A percentile compares a stretch with the other conserved stretches of the same genome.
Conservation (phyloP, 2,888 invertebrate species). For the Zhuqinia jingwanae region DNA sequence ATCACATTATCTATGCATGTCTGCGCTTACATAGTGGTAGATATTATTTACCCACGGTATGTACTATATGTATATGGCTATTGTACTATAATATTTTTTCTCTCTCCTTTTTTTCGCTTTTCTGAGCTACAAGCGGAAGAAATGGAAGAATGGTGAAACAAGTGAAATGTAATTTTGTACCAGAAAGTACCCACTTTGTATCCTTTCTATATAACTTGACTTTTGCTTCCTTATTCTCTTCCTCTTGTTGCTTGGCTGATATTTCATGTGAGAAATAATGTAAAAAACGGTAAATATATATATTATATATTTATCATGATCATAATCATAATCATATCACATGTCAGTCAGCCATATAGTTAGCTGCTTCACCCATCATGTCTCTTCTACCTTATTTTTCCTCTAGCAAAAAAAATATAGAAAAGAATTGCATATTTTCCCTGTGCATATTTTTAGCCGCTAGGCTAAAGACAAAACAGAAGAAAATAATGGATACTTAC, state of each 20-base stretch:
- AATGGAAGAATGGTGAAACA: not conserved
- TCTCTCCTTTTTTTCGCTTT: no score
- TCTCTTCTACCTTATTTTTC: not conserved
- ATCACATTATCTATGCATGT: no score
- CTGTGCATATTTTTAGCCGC: not conserved
- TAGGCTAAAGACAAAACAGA: conserved; percentile 29
- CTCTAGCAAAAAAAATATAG: not conserved
- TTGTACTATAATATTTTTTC: no score
- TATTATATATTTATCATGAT: no score
- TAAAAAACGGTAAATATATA: no score
- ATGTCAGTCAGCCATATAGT: conserved; percentile 22
- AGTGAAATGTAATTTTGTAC: not conserved
- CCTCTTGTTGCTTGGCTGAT: not conserved
- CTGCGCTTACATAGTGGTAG: no score
- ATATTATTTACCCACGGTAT: no score
- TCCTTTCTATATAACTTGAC: not conserved
- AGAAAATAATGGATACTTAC: conserved; percentile 35
- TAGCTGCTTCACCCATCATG: no score
- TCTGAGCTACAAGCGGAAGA: no score
- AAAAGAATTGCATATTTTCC: conserved; percentile 41
- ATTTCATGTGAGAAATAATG: no score
- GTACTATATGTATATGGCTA: no score
- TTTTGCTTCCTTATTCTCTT: not conserved
- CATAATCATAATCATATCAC: conserved; percentile 9
- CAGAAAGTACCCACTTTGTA: not conserved